Conservation (phyloP, 2,113 vertebrate genomes). For the Odontesthes bonariensis region DNA sequence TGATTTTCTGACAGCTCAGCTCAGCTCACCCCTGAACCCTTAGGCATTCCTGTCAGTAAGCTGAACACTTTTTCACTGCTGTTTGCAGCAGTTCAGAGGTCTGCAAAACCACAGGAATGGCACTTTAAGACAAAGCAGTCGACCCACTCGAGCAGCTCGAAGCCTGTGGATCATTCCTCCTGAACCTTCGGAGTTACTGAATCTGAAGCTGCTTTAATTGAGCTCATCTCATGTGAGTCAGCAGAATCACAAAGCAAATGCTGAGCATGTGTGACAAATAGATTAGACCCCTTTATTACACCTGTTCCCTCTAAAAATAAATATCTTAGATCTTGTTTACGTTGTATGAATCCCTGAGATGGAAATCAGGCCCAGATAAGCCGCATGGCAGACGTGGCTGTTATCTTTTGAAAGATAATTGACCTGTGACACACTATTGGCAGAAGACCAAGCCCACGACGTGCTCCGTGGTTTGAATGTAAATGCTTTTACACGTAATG, state of each 20-base stretch:
- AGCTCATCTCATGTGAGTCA: conserved; percentile 51
- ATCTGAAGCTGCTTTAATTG: conserved; percentile 56
- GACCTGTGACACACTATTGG: conserved; percentile 73
- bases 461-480: conserved; percentile 56
- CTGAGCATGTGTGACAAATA: conserved; percentile 52
- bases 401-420: conserved; percentile 75
- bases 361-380: conserved; percentile 60
- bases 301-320: conserved; percentile 49
- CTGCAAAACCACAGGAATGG: conserved; percentile 14
- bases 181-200: conserved; percentile 38
- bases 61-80: conserved; percentile 1
- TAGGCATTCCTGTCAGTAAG: not conserved
- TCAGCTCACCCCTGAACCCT: not conserved
- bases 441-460: conserved; percentile 47
- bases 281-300: conserved; percentile 57
- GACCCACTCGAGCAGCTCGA: conserved; percentile 40
- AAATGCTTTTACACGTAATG: conserved; percentile 56
- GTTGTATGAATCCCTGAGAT: conserved; percentile 57
- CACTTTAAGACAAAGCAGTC: conserved; percentile 47
- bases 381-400: conserved; percentile 48
- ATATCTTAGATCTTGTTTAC: conserved; percentile 64
- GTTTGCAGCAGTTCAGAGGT: conserved; percentile 16
- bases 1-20: conserved; percentile 49
- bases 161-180: conserved; percentile 16
- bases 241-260: conserved; percentile 40